These are phyloP conservation scores for Maniola hyperantus DNA, from an alignment of 2,888 invertebrate genomes.

Conservation along the genomic window DNA sequence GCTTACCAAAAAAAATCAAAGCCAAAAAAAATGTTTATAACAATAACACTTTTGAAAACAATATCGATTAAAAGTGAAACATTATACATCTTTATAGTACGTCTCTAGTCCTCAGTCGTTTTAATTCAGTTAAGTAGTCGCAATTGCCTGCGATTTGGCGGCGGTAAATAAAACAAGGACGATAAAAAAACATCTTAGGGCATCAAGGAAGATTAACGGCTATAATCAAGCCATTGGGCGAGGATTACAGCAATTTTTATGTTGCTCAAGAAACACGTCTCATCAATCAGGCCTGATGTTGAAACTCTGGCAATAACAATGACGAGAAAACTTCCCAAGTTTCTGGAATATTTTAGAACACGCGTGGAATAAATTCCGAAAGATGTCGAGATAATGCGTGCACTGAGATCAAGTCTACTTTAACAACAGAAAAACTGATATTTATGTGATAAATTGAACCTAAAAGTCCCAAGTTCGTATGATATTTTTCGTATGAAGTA, in stretches of 20 bases:
- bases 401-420: slow-evolving; percentile 1
- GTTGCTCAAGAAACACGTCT: slow-evolving; percentile 44
- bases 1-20: too few species aligned
- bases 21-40: too few species aligned
- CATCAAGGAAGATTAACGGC: slow-evolving; percentile 66
- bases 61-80: too few species aligned
- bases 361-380: slow-evolving; percentile 55
- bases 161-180: slow-evolving; percentile 65
- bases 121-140: slow-evolving; percentile 75
- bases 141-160: slow-evolving; percentile 66
- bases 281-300: slow-evolving; percentile 60
- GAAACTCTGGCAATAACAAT: slow-evolving; percentile 65
- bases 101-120: slow-evolving; percentile 44
- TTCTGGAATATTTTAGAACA: slow-evolving; percentile 43
- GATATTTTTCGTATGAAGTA: too few species aligned
- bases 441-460: background rate
- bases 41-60: too few species aligned
- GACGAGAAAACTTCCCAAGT: slow-evolving; percentile 53
- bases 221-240: slow-evolving; percentile 77
- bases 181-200: slow-evolving; percentile 62
- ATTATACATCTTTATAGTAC: too few species aligned
- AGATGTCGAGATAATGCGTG: slow-evolving; percentile 58
- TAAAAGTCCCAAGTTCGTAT: too few species aligned
- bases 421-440: background rate
- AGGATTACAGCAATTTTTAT: slow-evolving; percentile 77